Percentiles rank a stretch among this genome's conserved stretches.
Evolutionary conservation across 2,797 vertebrate species (phyloP).

Genomic region (Taenioides sp.): DNA sequence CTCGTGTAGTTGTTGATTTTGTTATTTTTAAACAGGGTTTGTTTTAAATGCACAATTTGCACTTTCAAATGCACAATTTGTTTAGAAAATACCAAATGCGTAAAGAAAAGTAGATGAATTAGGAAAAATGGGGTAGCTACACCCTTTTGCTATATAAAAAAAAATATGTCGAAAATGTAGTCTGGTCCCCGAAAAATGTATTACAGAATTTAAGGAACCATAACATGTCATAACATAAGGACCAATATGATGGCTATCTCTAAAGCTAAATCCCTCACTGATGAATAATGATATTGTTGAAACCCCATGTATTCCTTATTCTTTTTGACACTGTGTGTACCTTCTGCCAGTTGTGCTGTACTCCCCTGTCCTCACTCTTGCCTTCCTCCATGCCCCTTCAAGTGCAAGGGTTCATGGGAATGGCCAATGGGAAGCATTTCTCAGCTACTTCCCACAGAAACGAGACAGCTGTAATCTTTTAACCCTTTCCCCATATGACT

Average conservation of each 20-base stretch:
- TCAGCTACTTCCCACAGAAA: conserved; percentile 94
- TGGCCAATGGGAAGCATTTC: conserved; percentile 89
- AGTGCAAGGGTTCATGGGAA: conserved; percentile 93
- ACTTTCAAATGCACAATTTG: no score
- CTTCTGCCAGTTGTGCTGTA: conserved; percentile 67
- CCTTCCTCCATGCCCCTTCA: conserved; percentile 82
- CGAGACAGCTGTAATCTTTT: conserved; percentile 94
- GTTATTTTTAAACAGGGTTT: no score
- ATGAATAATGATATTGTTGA: not conserved
- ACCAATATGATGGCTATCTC: not conserved
- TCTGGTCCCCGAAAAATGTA: no score
- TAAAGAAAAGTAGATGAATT: no score
- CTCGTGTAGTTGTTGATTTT: no score
- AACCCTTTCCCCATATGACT: conserved; percentile 72
- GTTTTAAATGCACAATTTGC: no score
- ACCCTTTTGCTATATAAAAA: no score
- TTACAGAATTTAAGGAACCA: no score
- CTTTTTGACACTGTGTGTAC: conserved; percentile 47
- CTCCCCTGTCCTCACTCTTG: conserved; percentile 68
- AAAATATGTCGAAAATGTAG: no score
- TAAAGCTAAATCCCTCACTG: not conserved
- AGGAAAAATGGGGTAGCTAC: no score
- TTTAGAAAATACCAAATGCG: no score
- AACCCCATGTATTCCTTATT: conserved; percentile 6
- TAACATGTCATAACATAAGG: not conserved